phyloP scores from a whole-genome alignment of 92 coral and sea anemone species.

The Umimayanthus kanabou region DNA sequence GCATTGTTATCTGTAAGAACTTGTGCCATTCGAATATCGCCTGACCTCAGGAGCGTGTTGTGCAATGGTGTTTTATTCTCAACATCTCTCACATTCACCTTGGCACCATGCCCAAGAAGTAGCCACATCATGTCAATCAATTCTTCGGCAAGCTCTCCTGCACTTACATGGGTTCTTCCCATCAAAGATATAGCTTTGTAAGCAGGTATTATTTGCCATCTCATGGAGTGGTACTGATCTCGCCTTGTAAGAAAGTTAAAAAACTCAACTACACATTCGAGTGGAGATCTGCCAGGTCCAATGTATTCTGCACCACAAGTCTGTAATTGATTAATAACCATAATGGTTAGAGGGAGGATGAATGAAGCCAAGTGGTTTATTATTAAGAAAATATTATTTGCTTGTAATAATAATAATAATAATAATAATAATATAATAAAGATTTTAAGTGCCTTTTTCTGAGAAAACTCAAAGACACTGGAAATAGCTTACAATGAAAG shows the following conservation, averaged over 20 bases:
- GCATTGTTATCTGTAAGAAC: slow-evolving; percentile 83
- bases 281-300: slow-evolving; percentile 83
- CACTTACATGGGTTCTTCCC: slow-evolving; percentile 39
- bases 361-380: neutral
- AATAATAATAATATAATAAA: too few relatives aligned
- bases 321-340: slow-evolving; percentile 37
- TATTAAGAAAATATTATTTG: too few relatives aligned
- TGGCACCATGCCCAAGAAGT: slow-evolving; percentile 80
- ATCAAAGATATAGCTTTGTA: slow-evolving; percentile 45
- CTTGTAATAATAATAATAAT: too few relatives aligned
- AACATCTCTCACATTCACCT: slow-evolving; percentile 74
- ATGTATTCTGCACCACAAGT: slow-evolving; percentile 81
- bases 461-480: too few relatives aligned
- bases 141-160: slow-evolving; percentile 71
- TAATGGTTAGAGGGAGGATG: neutral
- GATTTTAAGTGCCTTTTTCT: too few relatives aligned
- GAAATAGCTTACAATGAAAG: too few relatives aligned
- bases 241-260: slow-evolving; percentile 70
- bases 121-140: slow-evolving; percentile 70
- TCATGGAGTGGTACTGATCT: slow-evolving; percentile 26
- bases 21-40: slow-evolving; percentile 77
- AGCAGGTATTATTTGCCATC: slow-evolving; percentile 30
- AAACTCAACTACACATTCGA: slow-evolving; percentile 75
- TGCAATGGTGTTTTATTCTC: slow-evolving; percentile 84
- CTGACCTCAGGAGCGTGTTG: slow-evolving; percentile 68